These are phyloP conservation scores for Ernsta delagoae DNA, from an alignment of 2,888 invertebrate genomes.

Conservation along the genomic window DNA sequence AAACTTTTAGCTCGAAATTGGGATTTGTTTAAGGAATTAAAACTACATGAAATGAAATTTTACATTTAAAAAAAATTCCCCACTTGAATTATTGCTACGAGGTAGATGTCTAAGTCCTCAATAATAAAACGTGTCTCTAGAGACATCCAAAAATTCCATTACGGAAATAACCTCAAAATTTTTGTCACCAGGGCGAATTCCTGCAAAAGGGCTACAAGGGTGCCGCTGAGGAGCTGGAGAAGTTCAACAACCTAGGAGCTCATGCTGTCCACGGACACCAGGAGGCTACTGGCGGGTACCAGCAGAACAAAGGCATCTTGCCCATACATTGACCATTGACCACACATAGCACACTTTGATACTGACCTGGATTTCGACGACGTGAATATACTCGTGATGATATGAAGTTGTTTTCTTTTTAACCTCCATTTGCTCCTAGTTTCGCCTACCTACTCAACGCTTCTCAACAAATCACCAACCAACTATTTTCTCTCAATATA, in stretches of 20 bases:
- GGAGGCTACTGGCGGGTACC: constrained; percentile 83
- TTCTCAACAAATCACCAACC: too few species aligned
- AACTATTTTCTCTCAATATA: too few species aligned
- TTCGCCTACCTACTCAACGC: too few species aligned
- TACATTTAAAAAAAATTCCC: too few species aligned
- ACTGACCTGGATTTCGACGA: background rate
- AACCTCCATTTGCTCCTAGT: background rate
- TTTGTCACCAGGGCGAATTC: constrained; percentile 77
- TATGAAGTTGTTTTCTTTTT: constrained; percentile 5
- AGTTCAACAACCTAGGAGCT: constrained; percentile 86
- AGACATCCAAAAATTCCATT: background rate
- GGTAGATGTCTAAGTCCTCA: too few species aligned
- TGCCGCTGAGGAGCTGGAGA: constrained; percentile 82
- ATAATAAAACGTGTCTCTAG: too few species aligned
- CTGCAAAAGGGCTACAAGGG: constrained; percentile 85
- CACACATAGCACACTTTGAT: background rate
- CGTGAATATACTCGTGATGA: constrained; percentile 16
- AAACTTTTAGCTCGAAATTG: too few species aligned
- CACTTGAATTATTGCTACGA: too few species aligned
- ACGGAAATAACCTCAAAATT: background rate
- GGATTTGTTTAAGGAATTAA: too few species aligned
- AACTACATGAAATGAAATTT: too few species aligned
- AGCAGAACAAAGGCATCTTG: constrained; percentile 83
- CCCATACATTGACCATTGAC: constrained; percentile 70
- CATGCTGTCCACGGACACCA: constrained; percentile 86